Base-by-base conservation (phyloP, 2,888 invertebrate species). In the Conchocele bisecta region DNA sequence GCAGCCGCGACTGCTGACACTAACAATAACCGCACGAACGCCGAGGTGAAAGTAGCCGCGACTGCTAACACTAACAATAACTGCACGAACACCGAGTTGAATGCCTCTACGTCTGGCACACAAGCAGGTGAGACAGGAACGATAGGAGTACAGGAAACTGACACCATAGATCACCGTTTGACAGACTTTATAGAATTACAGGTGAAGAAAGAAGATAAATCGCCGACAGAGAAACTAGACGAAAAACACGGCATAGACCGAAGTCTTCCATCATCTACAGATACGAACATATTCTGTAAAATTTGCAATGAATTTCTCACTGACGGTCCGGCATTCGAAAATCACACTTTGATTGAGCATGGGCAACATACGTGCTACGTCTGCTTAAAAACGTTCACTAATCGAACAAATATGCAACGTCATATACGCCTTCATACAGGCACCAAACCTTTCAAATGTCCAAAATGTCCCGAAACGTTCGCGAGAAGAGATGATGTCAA, bases 341-440 rank as follows among this genome's bases (percentile, higher is more conserved):
- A 54, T n/a, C 88, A 87, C 69, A 84, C 80, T 50, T 68, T 79
- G 24, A 60, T 68, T 5, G 63, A 67, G 5, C 88, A 87, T 53
- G 67, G 77, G 31, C 63, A 82, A 3, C 83, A 76, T 64, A 83
- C 85, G 2, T 88, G 88, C 58, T 56, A 66, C 4, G 68, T 80
- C n/a, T 88, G 88, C 48, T 78, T 77, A 42, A 60, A 78, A 13
- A 81, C 85, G 4, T 87, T 88, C 61, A 85, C 86, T 1, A 82
- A 84, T 15, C 60, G 84, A 44, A 86, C 82, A 41, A 86, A 86
- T 58, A 82, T 87, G 75, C 82, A 86, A 44, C 79, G 84, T 0
- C 88, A 88, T 44, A 79, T 83, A 22, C 79, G 86, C 1, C 71
- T 86, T 26, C 86, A 87, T 61, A 83, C 85, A 1, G 86, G 86